phyloP scores from a whole-genome alignment of 2,797 vertebrate genomes.

The Luscinia luscinia region DNA sequence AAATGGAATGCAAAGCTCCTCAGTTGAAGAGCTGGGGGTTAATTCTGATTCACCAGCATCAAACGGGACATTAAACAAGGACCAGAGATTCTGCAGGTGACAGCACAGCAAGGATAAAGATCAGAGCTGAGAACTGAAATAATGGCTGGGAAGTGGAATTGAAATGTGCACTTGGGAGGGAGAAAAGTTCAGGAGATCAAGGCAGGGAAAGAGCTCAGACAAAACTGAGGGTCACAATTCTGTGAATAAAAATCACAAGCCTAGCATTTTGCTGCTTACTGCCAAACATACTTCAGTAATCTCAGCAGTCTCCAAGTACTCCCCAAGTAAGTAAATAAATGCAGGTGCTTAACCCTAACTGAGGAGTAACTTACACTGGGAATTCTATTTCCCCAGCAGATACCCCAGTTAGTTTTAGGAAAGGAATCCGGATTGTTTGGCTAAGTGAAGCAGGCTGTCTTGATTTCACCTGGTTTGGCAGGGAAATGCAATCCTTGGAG shows the following conservation, averaged over 20 bases:
- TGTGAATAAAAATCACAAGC: background rate
- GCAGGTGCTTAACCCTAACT: background rate
- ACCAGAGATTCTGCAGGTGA: background rate
- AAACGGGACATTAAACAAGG: accelerated
- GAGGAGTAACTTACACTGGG: background rate
- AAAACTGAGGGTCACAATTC: background rate
- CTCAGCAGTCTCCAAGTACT: background rate
- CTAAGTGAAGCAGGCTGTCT: background rate
- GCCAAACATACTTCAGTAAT: background rate
- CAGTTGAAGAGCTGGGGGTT: background rate
- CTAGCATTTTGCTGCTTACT: background rate
- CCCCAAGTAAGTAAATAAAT: background rate
- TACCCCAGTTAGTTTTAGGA: background rate
- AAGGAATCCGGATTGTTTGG: background rate
- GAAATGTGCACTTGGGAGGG: background rate
- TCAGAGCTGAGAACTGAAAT: background rate
- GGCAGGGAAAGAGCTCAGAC: background rate
- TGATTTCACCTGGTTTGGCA: background rate
- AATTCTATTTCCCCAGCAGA: background rate
- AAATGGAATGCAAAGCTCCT: background rate
- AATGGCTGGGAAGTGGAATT: background rate
- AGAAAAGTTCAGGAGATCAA: background rate
- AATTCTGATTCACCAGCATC: accelerated
- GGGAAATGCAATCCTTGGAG: accelerated
- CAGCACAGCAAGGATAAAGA: background rate